Base-by-base conservation (phyloP, 2,888 invertebrate species). In the Drosophila macrospina region DNA sequence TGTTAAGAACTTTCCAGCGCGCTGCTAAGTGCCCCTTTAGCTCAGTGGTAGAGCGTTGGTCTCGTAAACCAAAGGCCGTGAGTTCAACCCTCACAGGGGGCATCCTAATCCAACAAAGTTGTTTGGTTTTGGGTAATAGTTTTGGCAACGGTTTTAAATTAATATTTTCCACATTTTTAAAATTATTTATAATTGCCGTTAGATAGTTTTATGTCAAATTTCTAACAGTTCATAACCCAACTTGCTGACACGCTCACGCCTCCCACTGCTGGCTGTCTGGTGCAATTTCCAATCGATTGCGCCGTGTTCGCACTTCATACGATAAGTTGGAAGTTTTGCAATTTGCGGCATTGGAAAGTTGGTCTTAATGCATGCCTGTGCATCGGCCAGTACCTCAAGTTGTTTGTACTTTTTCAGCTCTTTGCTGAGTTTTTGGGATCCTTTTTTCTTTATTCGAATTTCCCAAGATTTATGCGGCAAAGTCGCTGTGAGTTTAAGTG, bases 201-300 rank as follows among this genome's bases (percentile, higher is more conserved):
- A 62, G 45, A 32, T 30, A 42, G 10, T 42, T 48, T 56, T 8
- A 52, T 47, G 11, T 1, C 39, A 30, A 66, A 28, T 42, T 56
- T 59, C 41, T 4, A 48, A 28, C 73, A 77, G 51, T 42, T 60
- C 52, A 56, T 44, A 48, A 60, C 52, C 16, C 16, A 39, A 39
- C 7, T 11, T 8, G 8, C 20, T 2, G 5, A 10, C 1, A 24
- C 20, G 5, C 36, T 30, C 8, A n/a, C 34, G 39, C 54, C 64
- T 2, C 20, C 64, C 54, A 64, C 54, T 66, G 69, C 54, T 66
- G 76, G 56, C 66, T 73, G 69, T 64, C 83, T 74, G 73, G 69
- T 71, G 85, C 77, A 70, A 75, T 79, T 86, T 89, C 89, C 86
- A 89, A 89, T 89, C 89, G 89, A 86, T 86, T 89, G 86, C 69